A percentile compares a stretch with the other conserved stretches of the same genome.
Conservation (phyloP, 30 jellyfish, hydroid and myxozoan species). For the Aurelia aurita complex sp. Pacific region DNA sequence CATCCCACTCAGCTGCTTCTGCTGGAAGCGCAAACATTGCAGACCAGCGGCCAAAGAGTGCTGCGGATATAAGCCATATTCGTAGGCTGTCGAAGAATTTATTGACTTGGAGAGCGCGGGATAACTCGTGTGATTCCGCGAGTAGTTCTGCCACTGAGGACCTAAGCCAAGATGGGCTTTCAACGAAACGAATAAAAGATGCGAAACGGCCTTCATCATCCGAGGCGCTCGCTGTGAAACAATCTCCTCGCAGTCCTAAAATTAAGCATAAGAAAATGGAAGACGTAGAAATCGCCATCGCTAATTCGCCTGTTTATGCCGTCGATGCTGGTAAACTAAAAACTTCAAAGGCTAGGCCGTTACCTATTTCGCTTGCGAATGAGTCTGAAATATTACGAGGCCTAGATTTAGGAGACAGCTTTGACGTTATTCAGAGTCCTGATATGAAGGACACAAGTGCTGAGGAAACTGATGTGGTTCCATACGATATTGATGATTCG, state of each 20-base stretch:
- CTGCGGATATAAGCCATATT: neutral
- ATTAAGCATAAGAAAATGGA: conserved; percentile 39
- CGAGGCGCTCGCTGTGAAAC: neutral
- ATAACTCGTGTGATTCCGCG: conserved; percentile 50
- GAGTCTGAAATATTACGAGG: conserved; percentile 71
- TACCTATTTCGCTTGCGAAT: conserved; percentile 59
- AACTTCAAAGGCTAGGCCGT: conserved; percentile 45
- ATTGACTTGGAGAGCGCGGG: conserved; percentile 46
- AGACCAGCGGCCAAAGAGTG: conserved; percentile 1
- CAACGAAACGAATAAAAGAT: neutral
- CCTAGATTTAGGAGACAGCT: conserved; percentile 57
- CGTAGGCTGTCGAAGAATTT: conserved; percentile 38
- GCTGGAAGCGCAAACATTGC: neutral
- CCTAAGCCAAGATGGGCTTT: too few relatives aligned
- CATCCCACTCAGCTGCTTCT: neutral
- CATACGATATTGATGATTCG: conserved; percentile 28
- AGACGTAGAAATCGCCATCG: conserved; percentile 39
- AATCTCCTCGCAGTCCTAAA: conserved; percentile 36
- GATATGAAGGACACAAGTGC: neutral
- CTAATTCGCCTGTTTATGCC: conserved; percentile 36
- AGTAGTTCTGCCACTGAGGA: conserved; percentile 50
- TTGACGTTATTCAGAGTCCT: conserved; percentile 3
- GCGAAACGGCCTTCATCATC: conserved; percentile 46
- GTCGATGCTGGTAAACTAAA: conserved; percentile 14
- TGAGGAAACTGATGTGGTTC: neutral